phyloP scores from a whole-genome alignment of 2,797 vertebrate genomes.

The Leptoclinus maculatus region DNA sequence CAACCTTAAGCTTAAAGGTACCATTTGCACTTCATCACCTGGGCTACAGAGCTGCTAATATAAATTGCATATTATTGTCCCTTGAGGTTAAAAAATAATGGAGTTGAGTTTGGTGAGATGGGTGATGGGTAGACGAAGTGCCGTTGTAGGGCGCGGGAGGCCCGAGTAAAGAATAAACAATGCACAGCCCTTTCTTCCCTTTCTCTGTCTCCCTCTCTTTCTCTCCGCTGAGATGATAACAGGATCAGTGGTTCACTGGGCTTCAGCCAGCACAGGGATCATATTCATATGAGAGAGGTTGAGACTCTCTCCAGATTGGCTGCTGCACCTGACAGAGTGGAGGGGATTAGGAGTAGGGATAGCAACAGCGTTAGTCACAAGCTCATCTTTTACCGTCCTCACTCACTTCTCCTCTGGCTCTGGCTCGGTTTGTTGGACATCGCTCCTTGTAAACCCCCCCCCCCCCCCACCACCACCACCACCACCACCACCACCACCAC shows the following conservation, averaged over 20 bases:
- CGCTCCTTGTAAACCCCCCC: slow-evolving; percentile 52
- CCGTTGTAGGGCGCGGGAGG: slow-evolving; percentile 30
- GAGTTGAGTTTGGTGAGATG: slow-evolving; percentile 1
- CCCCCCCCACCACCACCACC: not conserved
- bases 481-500: too few relatives aligned
- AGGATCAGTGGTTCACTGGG: slow-evolving; percentile 75
- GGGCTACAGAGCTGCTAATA: slow-evolving; percentile 17
- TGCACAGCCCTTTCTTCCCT: slow-evolving; percentile 28
- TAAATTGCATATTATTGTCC: slow-evolving; percentile 17
- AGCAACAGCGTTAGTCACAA: slow-evolving; percentile 71
- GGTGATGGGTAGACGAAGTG: not conserved
- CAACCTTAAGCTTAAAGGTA: slow-evolving; percentile 11
- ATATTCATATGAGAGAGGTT: slow-evolving; percentile 74
- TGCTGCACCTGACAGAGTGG: slow-evolving; percentile 69
- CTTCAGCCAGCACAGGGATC: slow-evolving; percentile 74
- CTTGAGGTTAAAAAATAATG: slow-evolving; percentile 21
- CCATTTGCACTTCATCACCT: slow-evolving; percentile 4
- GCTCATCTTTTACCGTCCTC: slow-evolving; percentile 70
- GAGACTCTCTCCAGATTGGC: slow-evolving; percentile 72
- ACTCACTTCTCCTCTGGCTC: slow-evolving; percentile 66
- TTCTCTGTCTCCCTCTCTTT: slow-evolving; percentile 43
- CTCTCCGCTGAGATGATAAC: slow-evolving; percentile 75
- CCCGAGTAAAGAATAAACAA: slow-evolving; percentile 47
- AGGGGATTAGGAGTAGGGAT: slow-evolving; percentile 70
- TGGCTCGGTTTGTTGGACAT: slow-evolving; percentile 74